These are phyloP conservation scores for Trachelus stipa DNA, from an alignment of 2,888 invertebrate species.

Conservation along the genomic window DNA sequence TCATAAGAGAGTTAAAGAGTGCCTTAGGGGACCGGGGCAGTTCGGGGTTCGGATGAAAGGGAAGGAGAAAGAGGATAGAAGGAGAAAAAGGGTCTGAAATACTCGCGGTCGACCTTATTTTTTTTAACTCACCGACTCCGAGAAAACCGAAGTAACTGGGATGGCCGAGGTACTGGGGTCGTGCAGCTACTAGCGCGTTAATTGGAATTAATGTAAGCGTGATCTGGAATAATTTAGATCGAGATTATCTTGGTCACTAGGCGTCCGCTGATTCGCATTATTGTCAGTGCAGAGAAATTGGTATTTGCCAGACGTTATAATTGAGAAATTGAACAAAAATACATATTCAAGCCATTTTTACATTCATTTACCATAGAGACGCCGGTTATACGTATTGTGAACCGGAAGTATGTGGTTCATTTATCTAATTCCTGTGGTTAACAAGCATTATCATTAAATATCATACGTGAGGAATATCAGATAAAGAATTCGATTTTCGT, in stretches of 20 bases:
- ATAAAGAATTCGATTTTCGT: background rate
- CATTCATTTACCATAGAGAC: background rate
- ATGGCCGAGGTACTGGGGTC: background rate
- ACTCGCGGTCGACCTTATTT: background rate
- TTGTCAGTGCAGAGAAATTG: background rate
- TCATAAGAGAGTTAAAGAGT: conserved; percentile 12
- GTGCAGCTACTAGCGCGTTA: conserved; percentile 17
- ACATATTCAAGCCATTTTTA: background rate
- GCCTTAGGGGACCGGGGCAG: background rate
- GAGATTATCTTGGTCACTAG: conserved; percentile 14
- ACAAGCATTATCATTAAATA: background rate
- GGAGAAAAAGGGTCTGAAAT: background rate
- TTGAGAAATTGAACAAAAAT: background rate
- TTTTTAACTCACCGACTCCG: background rate
- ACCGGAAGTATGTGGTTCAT: background rate
- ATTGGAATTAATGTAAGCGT: conserved; percentile 27
- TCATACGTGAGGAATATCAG: background rate
- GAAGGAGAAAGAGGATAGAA: background rate
- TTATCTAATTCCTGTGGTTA: background rate
- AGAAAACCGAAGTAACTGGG: background rate
- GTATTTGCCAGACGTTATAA: background rate
- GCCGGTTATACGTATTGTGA: background rate
- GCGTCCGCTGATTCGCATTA: background rate
- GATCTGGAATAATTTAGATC: conserved; percentile 28
- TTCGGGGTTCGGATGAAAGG: background rate